Evolutionary conservation across 2,888 invertebrate genomes (phyloP).

Genomic region (Pimpla rufipes): DNA sequence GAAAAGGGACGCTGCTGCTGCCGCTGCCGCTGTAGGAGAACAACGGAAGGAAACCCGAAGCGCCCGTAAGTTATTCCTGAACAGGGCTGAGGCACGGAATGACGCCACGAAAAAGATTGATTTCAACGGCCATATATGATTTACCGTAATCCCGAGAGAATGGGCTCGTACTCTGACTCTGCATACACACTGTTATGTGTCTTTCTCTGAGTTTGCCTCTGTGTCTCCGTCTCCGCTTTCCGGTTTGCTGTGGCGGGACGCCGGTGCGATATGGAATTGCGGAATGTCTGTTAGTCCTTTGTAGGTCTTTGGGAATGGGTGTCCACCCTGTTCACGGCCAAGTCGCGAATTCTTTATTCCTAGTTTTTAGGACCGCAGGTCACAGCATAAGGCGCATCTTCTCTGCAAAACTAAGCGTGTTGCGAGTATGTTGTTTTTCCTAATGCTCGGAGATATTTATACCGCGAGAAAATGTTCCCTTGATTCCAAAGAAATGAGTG

Average conservation of each 20-base stretch:
- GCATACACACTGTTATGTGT: neutral
- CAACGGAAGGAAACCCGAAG: slow-evolving; percentile 53
- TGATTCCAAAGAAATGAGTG: too few species aligned
- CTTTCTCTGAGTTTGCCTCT: slow-evolving; percentile 24
- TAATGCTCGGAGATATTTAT: too few species aligned
- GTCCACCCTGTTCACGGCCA: too few species aligned
- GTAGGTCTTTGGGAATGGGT: too few species aligned
- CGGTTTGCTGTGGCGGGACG: neutral
- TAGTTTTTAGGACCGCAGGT: too few species aligned
- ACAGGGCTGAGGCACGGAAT: slow-evolving; percentile 22
- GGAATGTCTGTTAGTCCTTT: slow-evolving; percentile 31
- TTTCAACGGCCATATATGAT: slow-evolving; percentile 55
- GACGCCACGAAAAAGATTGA: slow-evolving; percentile 50
- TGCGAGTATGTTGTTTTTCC: too few species aligned
- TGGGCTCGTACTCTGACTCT: slow-evolving; percentile 6
- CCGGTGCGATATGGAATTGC: neutral
- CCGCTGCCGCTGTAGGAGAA: neutral
- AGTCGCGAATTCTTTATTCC: too few species aligned
- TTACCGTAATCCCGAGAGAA: slow-evolving; percentile 56
- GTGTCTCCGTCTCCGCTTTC: neutral
- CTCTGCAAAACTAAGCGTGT: too few species aligned
- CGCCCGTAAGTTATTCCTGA: slow-evolving; percentile 47
- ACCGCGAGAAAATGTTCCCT: too few species aligned
- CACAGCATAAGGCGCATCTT: too few species aligned
- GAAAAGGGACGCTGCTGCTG: neutral